A percentile compares a stretch with the other conserved stretches of the same genome.
phyloP scores from a whole-genome alignment of 2,797 vertebrate species.

The Lutjanus campechanus region DNA sequence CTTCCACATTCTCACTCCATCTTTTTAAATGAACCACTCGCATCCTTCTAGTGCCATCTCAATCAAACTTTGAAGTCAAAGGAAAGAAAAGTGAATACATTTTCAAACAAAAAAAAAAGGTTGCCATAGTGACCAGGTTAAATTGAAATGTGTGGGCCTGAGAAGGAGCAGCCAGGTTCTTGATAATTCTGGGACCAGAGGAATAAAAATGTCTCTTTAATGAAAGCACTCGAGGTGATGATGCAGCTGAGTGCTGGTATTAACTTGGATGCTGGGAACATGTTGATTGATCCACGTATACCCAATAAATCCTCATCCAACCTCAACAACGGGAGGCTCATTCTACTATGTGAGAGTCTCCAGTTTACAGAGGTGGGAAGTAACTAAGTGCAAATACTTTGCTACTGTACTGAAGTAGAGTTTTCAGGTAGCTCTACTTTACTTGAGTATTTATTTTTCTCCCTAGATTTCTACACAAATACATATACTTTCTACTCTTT shows the following conservation, averaged over 20 bases:
- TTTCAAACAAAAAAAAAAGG: slow-evolving; percentile 30
- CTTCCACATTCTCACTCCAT: slow-evolving; percentile 19
- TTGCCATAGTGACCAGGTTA: slow-evolving; percentile 76
- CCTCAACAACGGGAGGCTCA: slow-evolving; percentile 47
- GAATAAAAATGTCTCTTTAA: slow-evolving; percentile 71
- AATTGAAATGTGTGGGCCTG: slow-evolving; percentile 49
- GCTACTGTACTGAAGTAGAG: too few species aligned
- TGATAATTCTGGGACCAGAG: slow-evolving; percentile 40
- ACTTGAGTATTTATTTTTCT: too few species aligned
- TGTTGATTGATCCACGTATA: slow-evolving; percentile 50
- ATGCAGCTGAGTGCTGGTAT: slow-evolving; percentile 48
- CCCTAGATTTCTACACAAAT: too few species aligned
- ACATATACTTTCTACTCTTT: too few species aligned
- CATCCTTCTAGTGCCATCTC: slow-evolving; percentile 45
- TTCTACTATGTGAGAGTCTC: slow-evolving; percentile 33
- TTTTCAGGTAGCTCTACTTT: too few species aligned
- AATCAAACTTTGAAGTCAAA: slow-evolving; percentile 55
- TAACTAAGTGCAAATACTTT: too few species aligned
- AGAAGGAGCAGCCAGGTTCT: slow-evolving; percentile 24
- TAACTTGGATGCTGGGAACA: slow-evolving; percentile 58
- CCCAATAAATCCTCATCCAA: slow-evolving; percentile 25
- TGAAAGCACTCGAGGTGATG: slow-evolving; percentile 76
- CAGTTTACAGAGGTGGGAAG: background rate
- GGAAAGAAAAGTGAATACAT: slow-evolving; percentile 22
- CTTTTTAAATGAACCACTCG: slow-evolving; percentile 44